Evolutionary conservation across 2,113 vertebrate genomes (phyloP), one percentile per base, ranked within the genome.

Genomic region (Albula glossodonta): DNA sequence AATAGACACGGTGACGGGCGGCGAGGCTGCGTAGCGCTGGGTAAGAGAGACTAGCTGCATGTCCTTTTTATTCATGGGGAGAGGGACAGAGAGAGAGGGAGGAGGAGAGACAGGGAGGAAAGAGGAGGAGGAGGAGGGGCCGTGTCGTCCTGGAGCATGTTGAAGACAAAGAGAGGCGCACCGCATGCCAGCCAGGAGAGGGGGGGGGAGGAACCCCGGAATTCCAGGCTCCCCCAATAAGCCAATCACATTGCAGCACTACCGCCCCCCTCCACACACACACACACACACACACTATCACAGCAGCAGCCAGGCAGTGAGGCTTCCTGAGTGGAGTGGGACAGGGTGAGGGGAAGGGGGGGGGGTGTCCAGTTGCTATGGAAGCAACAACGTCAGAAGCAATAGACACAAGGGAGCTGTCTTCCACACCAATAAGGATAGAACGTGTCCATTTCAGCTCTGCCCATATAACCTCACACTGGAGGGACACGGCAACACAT

Each of bases 291-390:
- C 66, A 19, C 22, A 60, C 51, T 25, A 17, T 51, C 41, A 80
- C 48, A 25, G 56, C 56, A 80, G 48, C 78, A 85, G 84, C 84
- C 56, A 85, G 87, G 49, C 82, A 79, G 48, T 4, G 22, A 57
- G 57, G 51, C 79, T 84, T 82, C 17, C 74, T 78, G 70, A 74
- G 70, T 74, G 19, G 74, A 81, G n/a, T 82, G 51, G 49, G 31
- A 41, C 31, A 41, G 31, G 31, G 31, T 41, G 31, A 41, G 31
- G 25, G 22, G 53, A 13, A 60, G 74, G 31, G 81, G 31, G 53
- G 53, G 48, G 70, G 80, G 60, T 86, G 51, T 50, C 19, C 77
- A 53, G 89, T 90, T 89, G 88, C 89, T 83, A 90, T 89, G 88
- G 89, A 87, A 86, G 86, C 86, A 81, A n/a, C 74, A 77, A 87